Evolutionary conservation across 2,888 invertebrate species (phyloP), one percentile per base, ranked within the genome.

Genomic region (Teinopalpus imperialis): DNA sequence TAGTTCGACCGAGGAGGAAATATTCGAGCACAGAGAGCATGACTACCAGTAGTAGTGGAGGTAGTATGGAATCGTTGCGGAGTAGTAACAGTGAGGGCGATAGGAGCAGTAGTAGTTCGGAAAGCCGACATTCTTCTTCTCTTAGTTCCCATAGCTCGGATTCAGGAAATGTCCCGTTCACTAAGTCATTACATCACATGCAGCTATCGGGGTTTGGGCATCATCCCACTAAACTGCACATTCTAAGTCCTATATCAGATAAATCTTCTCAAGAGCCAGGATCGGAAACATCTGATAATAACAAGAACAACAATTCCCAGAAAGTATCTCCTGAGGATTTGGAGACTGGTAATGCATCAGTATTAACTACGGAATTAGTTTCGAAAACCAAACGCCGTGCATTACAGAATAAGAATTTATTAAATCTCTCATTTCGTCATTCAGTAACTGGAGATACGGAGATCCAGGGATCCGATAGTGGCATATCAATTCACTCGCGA

Each of bases 1-100:
- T 81, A 53, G 67, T 78, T 53, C 88, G 85, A 53, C 86, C 91
- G 56, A 86, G 93, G 51, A 85, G 92, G 54, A 88, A 88, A 57
- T 94, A 93, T 74, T 94, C 94, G 3, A 95, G 95, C 64, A 95
- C 95, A 18, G 96, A 96, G 78, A 95, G 95, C 74, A 95, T 96
- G 92, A 95, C 95, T 20, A 95, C 95, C 3, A 95, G 95, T 66
- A 95, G 95, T 79, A 95, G 95, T 68, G 95, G 94, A 37, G 95
- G 95, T 29, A 96, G 96, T 74, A 94, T 96, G 93, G 96, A 96
- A 70, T 96, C 96, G 43, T 83, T 96, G 52, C 91, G 95, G 52
- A 95, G 95, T 78, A 95, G 95, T 73, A 95, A 95, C 45, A 96
- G 96, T 73, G 96, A 96, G 76, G 95, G 95, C 18, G 95, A 95